These are phyloP conservation scores for Selene dorsalis DNA, from an alignment of 2,797 vertebrate genomes.

Conservation along the genomic window DNA sequence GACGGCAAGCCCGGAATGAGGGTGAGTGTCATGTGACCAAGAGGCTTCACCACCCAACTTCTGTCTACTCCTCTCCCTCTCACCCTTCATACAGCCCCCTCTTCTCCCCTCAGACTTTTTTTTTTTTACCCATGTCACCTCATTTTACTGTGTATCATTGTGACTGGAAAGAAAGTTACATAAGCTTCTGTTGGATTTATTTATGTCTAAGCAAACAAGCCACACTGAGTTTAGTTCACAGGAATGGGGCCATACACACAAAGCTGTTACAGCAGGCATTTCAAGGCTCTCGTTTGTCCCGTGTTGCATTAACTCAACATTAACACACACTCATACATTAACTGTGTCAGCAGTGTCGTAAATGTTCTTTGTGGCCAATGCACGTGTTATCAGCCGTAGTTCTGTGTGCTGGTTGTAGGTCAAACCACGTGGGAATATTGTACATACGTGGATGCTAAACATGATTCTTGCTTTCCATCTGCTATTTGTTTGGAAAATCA, in stretches of 20 bases:
- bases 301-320: slow-evolving; percentile 83
- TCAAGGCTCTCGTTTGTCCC: slow-evolving; percentile 71
- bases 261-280: slow-evolving; percentile 42
- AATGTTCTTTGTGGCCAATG: slow-evolving; percentile 74
- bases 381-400: slow-evolving; percentile 65
- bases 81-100: slow-evolving; percentile 40
- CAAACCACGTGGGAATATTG: slow-evolving; percentile 38
- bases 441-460: slow-evolving; percentile 37
- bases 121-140: slow-evolving; percentile 26
- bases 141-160: slow-evolving; percentile 40
- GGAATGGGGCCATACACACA: slow-evolving; percentile 19
- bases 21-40: slow-evolving; percentile 92
- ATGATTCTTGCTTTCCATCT: slow-evolving; percentile 42
- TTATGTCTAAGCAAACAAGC: slow-evolving; percentile 20
- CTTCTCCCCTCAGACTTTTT: neutral
- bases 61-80: slow-evolving; percentile 42
- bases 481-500: slow-evolving; percentile 16
- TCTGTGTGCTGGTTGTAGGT: slow-evolving; percentile 61
- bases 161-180: slow-evolving; percentile 26
- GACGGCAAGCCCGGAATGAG: slow-evolving; percentile 98
- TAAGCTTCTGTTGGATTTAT: neutral
- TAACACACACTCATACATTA: slow-evolving; percentile 87
- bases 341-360: slow-evolving; percentile 74
- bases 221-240: slow-evolving; percentile 20
- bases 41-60: slow-evolving; percentile 79